These are phyloP conservation scores for Dreissena polymorpha DNA, from an alignment of 1,140 invertebrate genomes.

Conservation along the genomic window DNA sequence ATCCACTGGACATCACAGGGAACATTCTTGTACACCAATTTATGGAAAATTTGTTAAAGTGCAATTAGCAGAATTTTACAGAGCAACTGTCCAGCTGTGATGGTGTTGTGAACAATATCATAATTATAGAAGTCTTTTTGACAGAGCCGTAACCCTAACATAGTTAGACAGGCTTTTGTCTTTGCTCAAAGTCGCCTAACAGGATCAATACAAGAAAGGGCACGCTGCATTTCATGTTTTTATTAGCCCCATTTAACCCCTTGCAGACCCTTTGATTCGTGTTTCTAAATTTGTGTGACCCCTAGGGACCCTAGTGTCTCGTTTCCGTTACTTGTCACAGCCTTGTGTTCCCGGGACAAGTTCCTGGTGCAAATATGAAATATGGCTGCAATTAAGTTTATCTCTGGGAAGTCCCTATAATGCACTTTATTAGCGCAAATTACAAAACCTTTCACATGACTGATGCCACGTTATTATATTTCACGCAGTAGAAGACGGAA, in stretches of 20 bases:
- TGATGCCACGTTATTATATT: conserved; percentile 51
- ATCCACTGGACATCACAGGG: neutral
- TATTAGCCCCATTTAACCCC: conserved; percentile 59
- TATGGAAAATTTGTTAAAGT: neutral
- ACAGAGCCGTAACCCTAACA: neutral
- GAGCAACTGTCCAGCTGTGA: conserved; percentile 13
- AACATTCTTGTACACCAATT: conserved; percentile 2
- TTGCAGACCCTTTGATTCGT: conserved; percentile 51
- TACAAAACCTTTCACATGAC: conserved; percentile 56
- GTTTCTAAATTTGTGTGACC: conserved; percentile 55
- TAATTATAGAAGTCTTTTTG: conserved; percentile 17
- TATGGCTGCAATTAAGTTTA: conserved; percentile 55
- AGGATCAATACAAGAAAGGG: conserved; percentile 37
- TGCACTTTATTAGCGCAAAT: conserved; percentile 56
- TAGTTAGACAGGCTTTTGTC: conserved; percentile 27
- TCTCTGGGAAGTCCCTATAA: conserved; percentile 26
- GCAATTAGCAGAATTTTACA: neutral
- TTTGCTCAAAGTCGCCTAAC: conserved; percentile 1
- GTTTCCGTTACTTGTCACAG: conserved; percentile 33
- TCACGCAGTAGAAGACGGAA: conserved; percentile 49
- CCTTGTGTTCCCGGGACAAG: conserved; percentile 11
- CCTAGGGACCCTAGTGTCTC: conserved; percentile 31
- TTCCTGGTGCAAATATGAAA: conserved; percentile 30
- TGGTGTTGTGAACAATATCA: conserved; percentile 28
- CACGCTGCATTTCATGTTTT: conserved; percentile 51